Conservation (phyloP, 2,888 invertebrate species). For the Drosophila atripex region DNA sequence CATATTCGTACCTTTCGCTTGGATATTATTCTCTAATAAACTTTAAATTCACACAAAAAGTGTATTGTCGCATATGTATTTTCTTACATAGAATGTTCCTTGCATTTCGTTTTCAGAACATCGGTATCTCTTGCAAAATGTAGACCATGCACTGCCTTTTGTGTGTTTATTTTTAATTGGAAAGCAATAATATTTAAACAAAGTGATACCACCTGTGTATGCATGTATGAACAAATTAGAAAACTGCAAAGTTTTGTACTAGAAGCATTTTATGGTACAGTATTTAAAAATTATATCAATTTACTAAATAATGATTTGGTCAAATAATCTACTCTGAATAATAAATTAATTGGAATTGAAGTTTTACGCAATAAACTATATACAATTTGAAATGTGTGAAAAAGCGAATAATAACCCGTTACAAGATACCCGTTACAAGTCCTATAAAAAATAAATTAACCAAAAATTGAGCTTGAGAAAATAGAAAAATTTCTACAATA, state of each 20-base stretch:
- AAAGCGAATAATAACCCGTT: no score
- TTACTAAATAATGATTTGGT: not conserved
- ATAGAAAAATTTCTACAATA: not conserved
- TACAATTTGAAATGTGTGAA: not conserved
- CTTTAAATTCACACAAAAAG: slow-evolving; percentile 40
- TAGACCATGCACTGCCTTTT: slow-evolving; percentile 33
- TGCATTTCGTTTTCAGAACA: not conserved
- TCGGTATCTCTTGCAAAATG: slow-evolving; percentile 3
- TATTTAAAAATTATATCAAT: not conserved
- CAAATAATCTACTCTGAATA: not conserved
- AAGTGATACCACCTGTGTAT: slow-evolving; percentile 2
- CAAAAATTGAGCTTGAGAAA: not conserved
- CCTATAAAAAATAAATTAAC: not conserved
- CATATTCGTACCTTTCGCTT: slow-evolving; percentile 20
- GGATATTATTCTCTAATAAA: slow-evolving; percentile 17
- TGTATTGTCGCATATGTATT: slow-evolving; percentile 70
- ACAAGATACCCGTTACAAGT: not conserved
- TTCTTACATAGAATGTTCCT: slow-evolving; percentile 23
- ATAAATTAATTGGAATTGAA: not conserved
- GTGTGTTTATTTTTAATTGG: slow-evolving; percentile 9
- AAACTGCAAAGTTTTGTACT: slow-evolving; percentile 19
- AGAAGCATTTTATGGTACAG: slow-evolving; percentile 28
- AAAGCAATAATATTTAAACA: slow-evolving; percentile 15
- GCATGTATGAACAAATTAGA: slow-evolving; percentile 12
- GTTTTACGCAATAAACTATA: not conserved